phyloP scores from a whole-genome alignment of 2,113 vertebrate genomes.

The Thamnaconus septentrionalis region DNA sequence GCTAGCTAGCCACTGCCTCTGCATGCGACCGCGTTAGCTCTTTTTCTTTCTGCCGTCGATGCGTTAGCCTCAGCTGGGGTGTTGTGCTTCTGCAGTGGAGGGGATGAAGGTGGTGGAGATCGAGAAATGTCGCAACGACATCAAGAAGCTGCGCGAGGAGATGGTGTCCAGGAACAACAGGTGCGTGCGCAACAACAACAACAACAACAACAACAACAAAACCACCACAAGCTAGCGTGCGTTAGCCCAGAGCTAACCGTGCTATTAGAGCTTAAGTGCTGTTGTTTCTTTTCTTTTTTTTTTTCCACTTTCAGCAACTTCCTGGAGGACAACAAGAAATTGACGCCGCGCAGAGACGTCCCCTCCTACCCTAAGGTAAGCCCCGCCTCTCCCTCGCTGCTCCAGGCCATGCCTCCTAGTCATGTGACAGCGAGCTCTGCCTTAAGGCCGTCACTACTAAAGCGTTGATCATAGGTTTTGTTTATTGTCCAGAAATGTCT shows the following conservation, averaged over 20 bases:
- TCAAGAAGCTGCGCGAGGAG: conserved; percentile 90
- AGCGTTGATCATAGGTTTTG: too few species aligned
- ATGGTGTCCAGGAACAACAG: conserved; percentile 86
- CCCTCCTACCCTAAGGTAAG: conserved; percentile 88
- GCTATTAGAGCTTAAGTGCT: not conserved
- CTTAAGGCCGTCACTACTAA: not conserved
- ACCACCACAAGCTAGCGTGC: too few species aligned
- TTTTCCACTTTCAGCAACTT: conserved; percentile 70
- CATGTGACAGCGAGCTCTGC: not conserved
- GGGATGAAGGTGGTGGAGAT: conserved; percentile 94
- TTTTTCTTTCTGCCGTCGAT: not conserved
- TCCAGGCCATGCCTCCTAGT: not conserved
- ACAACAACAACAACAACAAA: too few species aligned
- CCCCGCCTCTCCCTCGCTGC: too few species aligned
- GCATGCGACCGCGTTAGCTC: not conserved
- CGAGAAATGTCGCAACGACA: conserved; percentile 93
- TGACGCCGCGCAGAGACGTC: conserved; percentile 80
- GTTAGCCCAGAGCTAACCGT: not conserved
- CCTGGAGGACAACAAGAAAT: conserved; percentile 82
- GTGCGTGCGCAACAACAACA: conserved; percentile 54
- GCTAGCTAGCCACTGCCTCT: too few species aligned
- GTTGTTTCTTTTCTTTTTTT: conserved; percentile 40
- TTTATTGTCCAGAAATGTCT: too few species aligned
- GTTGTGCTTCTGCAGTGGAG: conserved; percentile 82
- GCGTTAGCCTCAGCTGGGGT: too few species aligned